Base-by-base conservation (phyloP, 2,888 invertebrate genomes). In the Sisyra nigra region DNA sequence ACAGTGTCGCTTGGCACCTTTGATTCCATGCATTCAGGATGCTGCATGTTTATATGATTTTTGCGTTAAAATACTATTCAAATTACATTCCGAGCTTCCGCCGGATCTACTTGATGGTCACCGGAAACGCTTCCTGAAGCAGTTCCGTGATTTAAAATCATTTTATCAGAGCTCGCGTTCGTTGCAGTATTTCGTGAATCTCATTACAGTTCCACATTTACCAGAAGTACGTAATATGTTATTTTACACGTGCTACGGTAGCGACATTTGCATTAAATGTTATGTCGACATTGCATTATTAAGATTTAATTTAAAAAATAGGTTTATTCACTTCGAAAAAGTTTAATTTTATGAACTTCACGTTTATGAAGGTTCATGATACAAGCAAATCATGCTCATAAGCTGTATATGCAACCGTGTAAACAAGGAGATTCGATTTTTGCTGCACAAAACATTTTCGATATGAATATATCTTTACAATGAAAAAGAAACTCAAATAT, bases 1-100 rank as follows among this genome's bases (percentile, higher is more conserved):
- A 0, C 97, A 98, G 63, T 98, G 97, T 60, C 77, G 96, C 33
- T 69, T 98, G 43, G 91, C 96, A 6, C 97, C 98, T 1, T 68
- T 99, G 42, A 93, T 98, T 49, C 85, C 89, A 13, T 87, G 89
- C 57, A 88, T 93, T 51, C 83, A 94, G 65, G 98, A 98, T 63
- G 89, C 97, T 1, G 91, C 92, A 52, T 86, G 88, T 57, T 72
- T 98, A 24, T 98, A 98, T 63, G 97, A 98, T 69, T 87, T 88
- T 59, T 81, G 88, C 54, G 97, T 98, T 46, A 91, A 96, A 55
- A 80, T 97, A 51, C 74, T 98, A 60, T 98, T 98, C 67, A 83
- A 87, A 52, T 72, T 98, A 48, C 97, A 98, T 65, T 80, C 84
- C 58, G 76, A 83, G 47, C 68, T 98, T 50, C 88, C 94, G 1